Base-by-base conservation (phyloP, 2,797 vertebrate genomes). In the Vultur gryphus region DNA sequence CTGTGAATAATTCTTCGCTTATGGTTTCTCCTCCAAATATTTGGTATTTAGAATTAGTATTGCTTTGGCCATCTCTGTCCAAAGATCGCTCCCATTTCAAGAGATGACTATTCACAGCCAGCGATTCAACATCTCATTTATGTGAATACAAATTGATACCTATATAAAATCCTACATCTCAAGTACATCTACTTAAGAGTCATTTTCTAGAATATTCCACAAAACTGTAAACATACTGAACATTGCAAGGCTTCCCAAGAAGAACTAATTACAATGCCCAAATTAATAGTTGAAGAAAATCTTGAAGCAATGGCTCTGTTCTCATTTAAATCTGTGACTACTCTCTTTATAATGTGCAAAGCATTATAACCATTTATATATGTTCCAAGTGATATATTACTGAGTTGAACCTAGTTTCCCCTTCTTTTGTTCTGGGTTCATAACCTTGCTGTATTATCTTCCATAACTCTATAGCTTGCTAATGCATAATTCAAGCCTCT, bases 401-500 rank as follows among this genome's bases (percentile, higher is more conserved):
- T 2, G 25, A 96, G 82, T 81, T 94, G 96, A 96, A 97, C 96
- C 80, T 92, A 78, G 79, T 91, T 95, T 95, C 90, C 91, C 81
- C 90, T 96, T 90, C 92, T 95, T 96, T 97, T 97, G 87, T 96
- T 96, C 95, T 93, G 93, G 93, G 96, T 96, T 97, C 95, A 94
- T 95, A 96, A 96, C 95, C 95, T 92, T 84, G n/a, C 94, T 95
- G 92, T 95, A 97, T 96, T 96, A 96, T 97, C 95, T 97, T 96
- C 92, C 94, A 96, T 96, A 96, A 95, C 87, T 95, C 89, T 90
- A 91, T 92, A 94, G 95, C 89, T 93, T 81, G 69, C 94, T 94
- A 95, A 95, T 97, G 96, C 93, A 97, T 97, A 97, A 97, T 97
- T 97, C 96, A 97, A 97, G 90, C 76, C 89, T 92, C 90, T 93